Evolutionary conservation across 2,888 invertebrate species (phyloP).

Genomic region (Microplitis manilae): DNA sequence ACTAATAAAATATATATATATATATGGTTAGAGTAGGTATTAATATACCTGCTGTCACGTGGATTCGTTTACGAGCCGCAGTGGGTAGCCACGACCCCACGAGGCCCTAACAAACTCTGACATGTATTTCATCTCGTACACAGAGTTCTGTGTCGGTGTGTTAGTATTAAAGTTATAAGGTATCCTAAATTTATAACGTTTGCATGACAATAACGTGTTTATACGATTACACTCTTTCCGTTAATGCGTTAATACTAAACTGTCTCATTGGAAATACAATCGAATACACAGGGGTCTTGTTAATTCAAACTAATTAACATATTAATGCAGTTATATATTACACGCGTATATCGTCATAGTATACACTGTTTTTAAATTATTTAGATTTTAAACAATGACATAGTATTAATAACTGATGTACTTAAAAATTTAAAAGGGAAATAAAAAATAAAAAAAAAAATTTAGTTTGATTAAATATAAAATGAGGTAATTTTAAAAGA

Average conservation of each 20-base stretch:
- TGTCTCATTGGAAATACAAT: not conserved
- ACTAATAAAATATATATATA: constrained; percentile 8
- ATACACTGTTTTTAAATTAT: no score
- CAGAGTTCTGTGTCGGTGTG: not conserved
- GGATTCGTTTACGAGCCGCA: constrained; percentile 45
- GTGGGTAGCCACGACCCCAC: constrained; percentile 36
- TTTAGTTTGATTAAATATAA: not conserved
- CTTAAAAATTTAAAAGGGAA: no score
- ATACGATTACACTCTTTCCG: not conserved
- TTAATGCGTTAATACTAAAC: not conserved
- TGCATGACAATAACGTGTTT: constrained; percentile 20
- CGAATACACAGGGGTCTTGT: not conserved
- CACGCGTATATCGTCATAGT: no score
- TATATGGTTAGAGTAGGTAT: constrained; percentile 23
- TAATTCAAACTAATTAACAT: constrained; percentile 20
- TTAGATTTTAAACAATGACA: no score
- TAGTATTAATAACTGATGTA: no score
- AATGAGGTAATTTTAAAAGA: constrained; percentile 11
- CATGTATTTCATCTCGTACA: constrained; percentile 14
- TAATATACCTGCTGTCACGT: constrained; percentile 36
- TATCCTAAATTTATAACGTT: constrained; percentile 44
- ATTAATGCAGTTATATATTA: not conserved
- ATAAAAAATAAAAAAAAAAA: not conserved
- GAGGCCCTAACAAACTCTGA: constrained; percentile 39
- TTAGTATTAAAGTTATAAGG: constrained; percentile 32